These are phyloP conservation scores for Aepyceros melampus DNA, from an alignment of 2,113 vertebrate species.

Conservation along the genomic window DNA sequence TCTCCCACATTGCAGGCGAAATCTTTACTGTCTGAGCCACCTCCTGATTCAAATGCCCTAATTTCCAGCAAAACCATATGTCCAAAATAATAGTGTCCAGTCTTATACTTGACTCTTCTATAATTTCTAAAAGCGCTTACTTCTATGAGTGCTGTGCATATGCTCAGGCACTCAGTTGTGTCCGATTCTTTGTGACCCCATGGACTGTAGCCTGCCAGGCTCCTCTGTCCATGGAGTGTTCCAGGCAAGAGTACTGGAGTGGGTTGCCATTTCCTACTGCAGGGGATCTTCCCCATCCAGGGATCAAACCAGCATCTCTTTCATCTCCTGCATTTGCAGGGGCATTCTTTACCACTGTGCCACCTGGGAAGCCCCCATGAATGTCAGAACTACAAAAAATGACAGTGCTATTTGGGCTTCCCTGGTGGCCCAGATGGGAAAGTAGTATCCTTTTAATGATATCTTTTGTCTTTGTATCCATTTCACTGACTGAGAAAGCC, in stretches of 20 bases:
- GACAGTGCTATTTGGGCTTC: not conserved
- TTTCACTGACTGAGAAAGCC: conserved; percentile 38
- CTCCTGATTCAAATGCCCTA: not conserved
- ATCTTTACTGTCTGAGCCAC: not conserved
- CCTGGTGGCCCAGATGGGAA: not conserved
- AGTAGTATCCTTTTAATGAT: not conserved
- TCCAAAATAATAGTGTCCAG: not conserved
- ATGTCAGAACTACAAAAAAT: conserved; percentile 15
- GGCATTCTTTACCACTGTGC: not conserved
- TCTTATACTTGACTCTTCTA: not conserved
- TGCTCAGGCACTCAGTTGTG: not conserved
- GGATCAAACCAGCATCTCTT: not conserved
- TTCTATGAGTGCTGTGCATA: not conserved
- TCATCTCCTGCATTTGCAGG: not conserved
- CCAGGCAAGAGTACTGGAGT: not conserved
- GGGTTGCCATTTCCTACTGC: not conserved
- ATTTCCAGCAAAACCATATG: not conserved
- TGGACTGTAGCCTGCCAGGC: not conserved
- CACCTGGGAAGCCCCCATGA: not conserved
- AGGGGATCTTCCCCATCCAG: not conserved
- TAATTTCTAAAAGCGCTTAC: not conserved
- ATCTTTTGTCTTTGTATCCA: not conserved
- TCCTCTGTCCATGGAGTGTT: not conserved
- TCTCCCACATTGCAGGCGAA: rapidly evolving
- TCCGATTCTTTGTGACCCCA: not conserved